phyloP scores from a whole-genome alignment of 2,797 vertebrate genomes.

The Pangasius larnaudii region DNA sequence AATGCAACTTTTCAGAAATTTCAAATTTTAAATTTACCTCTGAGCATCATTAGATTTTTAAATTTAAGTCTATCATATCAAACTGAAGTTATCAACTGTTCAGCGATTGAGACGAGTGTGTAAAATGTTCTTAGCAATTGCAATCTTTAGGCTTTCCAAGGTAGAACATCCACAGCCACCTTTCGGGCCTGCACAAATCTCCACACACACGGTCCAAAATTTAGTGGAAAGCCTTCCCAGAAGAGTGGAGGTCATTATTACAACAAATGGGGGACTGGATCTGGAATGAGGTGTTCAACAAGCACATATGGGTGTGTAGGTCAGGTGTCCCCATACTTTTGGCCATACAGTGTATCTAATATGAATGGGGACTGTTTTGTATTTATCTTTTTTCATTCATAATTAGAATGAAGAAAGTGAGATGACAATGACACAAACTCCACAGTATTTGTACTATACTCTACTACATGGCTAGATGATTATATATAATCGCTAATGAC shows the following conservation, averaged over 20 bases:
- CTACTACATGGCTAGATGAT: conserved; percentile 40
- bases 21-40: neutral
- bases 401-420: neutral
- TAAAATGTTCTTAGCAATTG: neutral
- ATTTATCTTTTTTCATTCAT: neutral
- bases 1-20: too few relatives aligned
- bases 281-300: neutral
- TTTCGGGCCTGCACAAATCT: neutral
- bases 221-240: neutral
- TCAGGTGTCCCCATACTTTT: neutral
- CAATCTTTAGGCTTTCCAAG: neutral
- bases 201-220: neutral
- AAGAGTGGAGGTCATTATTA: neutral
- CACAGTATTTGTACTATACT: conserved; percentile 28
- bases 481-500: conserved; percentile 6
- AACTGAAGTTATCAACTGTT: neutral
- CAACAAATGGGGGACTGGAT: too few relatives aligned
- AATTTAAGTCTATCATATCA: neutral
- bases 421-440: conserved; percentile 45
- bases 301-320: neutral
- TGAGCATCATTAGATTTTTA: neutral
- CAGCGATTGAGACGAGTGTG: neutral
- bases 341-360: neutral
- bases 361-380: neutral
- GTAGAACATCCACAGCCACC: neutral